phyloP scores from a whole-genome alignment of 1,140 invertebrate species.

The Formica selysi region DNA sequence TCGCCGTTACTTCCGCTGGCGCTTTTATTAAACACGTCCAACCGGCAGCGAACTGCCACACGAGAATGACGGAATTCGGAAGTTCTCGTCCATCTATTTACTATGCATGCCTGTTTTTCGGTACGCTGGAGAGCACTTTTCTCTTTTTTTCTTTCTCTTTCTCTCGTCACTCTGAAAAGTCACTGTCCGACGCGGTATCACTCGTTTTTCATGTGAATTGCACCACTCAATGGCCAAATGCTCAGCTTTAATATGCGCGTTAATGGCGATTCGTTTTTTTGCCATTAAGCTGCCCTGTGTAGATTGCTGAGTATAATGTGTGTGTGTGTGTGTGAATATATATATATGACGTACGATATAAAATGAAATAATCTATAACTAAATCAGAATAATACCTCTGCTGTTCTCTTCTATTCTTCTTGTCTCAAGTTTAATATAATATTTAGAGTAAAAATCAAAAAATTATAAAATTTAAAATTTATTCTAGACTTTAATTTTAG shows the following conservation, averaged over 20 bases:
- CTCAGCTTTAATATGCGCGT: conserved; percentile 19
- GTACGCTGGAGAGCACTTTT: not conserved
- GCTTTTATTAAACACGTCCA: conserved; percentile 54
- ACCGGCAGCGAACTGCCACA: conserved; percentile 20
- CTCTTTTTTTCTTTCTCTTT: no score
- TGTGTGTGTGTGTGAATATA: no score
- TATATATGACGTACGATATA: no score
- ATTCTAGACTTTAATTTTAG: not conserved
- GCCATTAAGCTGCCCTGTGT: not conserved
- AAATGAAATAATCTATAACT: not conserved
- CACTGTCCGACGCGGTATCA: not conserved
- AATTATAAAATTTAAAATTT: not conserved
- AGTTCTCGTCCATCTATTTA: conserved; percentile 12
- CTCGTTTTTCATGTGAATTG: conserved; percentile 37
- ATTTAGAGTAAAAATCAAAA: not conserved
- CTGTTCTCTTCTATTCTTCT: not conserved
- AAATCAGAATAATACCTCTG: not conserved
- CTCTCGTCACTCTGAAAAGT: conserved; percentile 18
- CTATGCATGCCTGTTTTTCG: conserved; percentile 21
- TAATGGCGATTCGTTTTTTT: conserved; percentile 22
- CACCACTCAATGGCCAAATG: not conserved
- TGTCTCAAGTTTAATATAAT: not conserved
- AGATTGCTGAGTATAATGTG: not conserved
- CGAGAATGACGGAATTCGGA: conserved; percentile 22
- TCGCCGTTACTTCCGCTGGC: conserved; percentile 63